phyloP scores from a whole-genome alignment of 23 tunicate species.

The Phallusia fumigata region DNA sequence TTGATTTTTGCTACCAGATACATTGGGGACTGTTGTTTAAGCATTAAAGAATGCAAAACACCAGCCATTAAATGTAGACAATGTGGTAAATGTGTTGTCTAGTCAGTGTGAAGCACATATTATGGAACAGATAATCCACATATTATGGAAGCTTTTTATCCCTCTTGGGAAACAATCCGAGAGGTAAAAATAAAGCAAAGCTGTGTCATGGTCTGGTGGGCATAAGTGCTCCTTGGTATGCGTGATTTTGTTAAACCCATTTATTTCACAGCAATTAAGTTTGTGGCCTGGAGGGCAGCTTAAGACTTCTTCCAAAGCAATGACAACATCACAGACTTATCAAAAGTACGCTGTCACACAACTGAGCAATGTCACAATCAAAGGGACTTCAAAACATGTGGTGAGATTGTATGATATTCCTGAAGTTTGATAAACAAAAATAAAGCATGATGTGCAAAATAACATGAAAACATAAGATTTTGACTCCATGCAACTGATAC shows the following conservation, averaged over 20 bases:
- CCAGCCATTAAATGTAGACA: no score
- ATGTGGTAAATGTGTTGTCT: no score
- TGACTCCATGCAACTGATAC: not conserved
- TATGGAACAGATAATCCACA: no score
- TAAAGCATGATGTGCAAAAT: not conserved
- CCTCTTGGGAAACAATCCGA: no score
- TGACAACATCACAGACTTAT: not conserved
- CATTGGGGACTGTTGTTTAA: no score
- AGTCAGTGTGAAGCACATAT: no score
- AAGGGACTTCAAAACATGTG: not conserved
- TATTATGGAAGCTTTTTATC: no score
- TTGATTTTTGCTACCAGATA: no score
- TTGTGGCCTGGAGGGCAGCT: not conserved
- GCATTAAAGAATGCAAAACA: no score
- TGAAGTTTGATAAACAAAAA: not conserved
- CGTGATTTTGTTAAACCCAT: not conserved
- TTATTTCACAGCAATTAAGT: not conserved
- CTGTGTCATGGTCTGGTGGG: not conserved
- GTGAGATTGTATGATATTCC: not conserved
- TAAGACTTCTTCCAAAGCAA: not conserved
- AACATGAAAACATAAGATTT: not conserved
- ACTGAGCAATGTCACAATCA: no score
- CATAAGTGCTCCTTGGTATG: not conserved
- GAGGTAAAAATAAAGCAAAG: not conserved
- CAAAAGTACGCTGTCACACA: not conserved